A percentile compares a stretch with the other conserved stretches of the same genome.
phyloP scores from a whole-genome alignment of 1,140 invertebrate genomes.

The Drosophila sechellia region DNA sequence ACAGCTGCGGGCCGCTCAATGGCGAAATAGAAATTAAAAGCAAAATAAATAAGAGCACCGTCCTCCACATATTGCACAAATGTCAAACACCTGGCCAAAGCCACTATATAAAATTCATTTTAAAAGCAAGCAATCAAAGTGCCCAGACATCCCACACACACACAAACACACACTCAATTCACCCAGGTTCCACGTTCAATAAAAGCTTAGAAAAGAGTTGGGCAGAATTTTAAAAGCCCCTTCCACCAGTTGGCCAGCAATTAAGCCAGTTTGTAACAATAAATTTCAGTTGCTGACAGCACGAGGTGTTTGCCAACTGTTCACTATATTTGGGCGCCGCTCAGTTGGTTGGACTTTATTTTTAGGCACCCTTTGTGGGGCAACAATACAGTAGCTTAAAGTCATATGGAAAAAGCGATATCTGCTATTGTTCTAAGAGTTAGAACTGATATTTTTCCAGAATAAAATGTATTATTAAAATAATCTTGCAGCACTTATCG shows the following conservation, averaged over 20 bases:
- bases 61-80: conserved; percentile 25
- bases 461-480: too few relatives aligned
- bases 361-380: conserved; percentile 15
- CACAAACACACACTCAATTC: neutral
- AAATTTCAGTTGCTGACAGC: conserved; percentile 52
- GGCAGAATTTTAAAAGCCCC: conserved; percentile 26
- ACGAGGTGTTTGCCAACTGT: conserved; percentile 36
- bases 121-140: conserved; percentile 36
- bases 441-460: too few relatives aligned
- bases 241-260: conserved; percentile 29
- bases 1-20: conserved; percentile 43
- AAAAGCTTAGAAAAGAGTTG: conserved; percentile 11
- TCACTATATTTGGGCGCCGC: conserved; percentile 54
- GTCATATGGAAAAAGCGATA: neutral
- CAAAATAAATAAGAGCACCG: conserved; percentile 24
- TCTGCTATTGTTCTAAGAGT: neutral
- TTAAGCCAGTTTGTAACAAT: conserved; percentile 63
- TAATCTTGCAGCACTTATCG: too few relatives aligned
- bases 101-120: conserved; percentile 42
- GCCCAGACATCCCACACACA: neutral
- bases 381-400: neutral
- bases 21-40: conserved; percentile 12
- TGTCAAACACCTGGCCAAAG: conserved; percentile 37
- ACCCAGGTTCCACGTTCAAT: neutral
- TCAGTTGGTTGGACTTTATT: conserved; percentile 28